Evolutionary conservation across 2,113 vertebrate species (phyloP), one percentile per base, ranked within the genome.

Genomic region (Pseudorectes ferrugineus): DNA sequence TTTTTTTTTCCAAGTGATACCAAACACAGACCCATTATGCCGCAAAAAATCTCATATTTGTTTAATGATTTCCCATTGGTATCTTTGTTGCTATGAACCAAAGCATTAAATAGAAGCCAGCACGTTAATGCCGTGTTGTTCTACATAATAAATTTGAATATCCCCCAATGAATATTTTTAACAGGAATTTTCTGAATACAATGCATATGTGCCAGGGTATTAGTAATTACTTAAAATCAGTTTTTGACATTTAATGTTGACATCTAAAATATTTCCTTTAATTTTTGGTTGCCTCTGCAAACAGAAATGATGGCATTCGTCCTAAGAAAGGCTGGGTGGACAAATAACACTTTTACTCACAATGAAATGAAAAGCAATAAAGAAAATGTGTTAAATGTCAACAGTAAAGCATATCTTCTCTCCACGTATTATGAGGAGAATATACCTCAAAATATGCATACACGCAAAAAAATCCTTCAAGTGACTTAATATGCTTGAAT

Each of bases 21-120:
- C 52, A 86, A 89, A 92, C 48, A 33, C 43, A 77, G 86, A 55
- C 55, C 85, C 57, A 86, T 95, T 95, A 94, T 95, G 57, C 92
- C 24, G 90, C 85, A 94, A 93, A 97, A 96, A 94, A 90, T 86
- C 5, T 22, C 75, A 10, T 95, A 94, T 96, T 97, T 94, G 93
- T 92, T 95, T 95, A 96, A 95, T 94, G 95, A 97, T 97, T 96
- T 97, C 96, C 95, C 94, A 95, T 96, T 93, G 94, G 95, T 95
- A 86, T 96, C 95, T 96, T 94, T 96, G 94, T 96, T 96, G 95
- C 94, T 97, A 96, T 88, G 92, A 96, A 49, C 93, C 92, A 97
- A 96, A 95, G 85, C 85, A 88, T 94, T 96, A 97, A 97, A 86
- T 61, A 92, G 94, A 92, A 96, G 92, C 88, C 71, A 84, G 61